Base-by-base conservation (phyloP, 2,113 vertebrate genomes). In the Atherinomorus stipes region DNA sequence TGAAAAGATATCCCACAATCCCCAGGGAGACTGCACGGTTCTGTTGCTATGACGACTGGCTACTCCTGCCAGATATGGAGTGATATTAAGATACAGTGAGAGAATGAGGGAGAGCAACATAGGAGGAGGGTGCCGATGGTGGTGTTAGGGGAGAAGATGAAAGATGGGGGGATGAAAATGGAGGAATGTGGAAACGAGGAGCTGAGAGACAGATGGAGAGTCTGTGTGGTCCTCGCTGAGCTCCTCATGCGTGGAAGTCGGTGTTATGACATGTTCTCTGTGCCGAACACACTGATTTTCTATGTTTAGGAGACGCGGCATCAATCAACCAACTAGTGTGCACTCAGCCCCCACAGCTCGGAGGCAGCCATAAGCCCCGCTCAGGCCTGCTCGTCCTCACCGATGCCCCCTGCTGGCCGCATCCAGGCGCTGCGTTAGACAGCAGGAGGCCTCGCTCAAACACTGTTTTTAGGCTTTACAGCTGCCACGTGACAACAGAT, bases 1-100 rank as follows among this genome's bases (percentile, higher is more conserved):
- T 91, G 88, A 93, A 91, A 89, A 80, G 85, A 91, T 91, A 93
- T 91, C 91, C 93, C 93, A 94, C 88, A 93, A 91, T 93, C 94
- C 92, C 90, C 42, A 51, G 92, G 92, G 93, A 94, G 72, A 90
- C 83, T 89, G 88, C 90, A 82, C 90, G 87, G 93, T 92, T 87
- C 91, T 88, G 93, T 95, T 94, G 90, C 94, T 90, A 95, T 95
- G 94, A 93, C 93, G 81, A 94, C 93, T 81, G 86, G 92, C 88
- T 94, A 92, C 90, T 93, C 91, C 91, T 92, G 92, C 91, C 91
- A 93, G 93, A 92, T 93, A 89, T 74, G 80, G 80, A 89, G 85
- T 87, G 91, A 93, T 90, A 88, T 83, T 84, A 85, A 89, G 87
- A 91, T 90, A 92, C 85, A 85, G 87, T 83, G 85, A 86, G 87